A percentile compares a stretch with the other conserved stretches of the same genome.
These are phyloP conservation scores for Exephanes ischioxanthus DNA, from an alignment of 2,888 invertebrate species.

Conservation along the genomic window DNA sequence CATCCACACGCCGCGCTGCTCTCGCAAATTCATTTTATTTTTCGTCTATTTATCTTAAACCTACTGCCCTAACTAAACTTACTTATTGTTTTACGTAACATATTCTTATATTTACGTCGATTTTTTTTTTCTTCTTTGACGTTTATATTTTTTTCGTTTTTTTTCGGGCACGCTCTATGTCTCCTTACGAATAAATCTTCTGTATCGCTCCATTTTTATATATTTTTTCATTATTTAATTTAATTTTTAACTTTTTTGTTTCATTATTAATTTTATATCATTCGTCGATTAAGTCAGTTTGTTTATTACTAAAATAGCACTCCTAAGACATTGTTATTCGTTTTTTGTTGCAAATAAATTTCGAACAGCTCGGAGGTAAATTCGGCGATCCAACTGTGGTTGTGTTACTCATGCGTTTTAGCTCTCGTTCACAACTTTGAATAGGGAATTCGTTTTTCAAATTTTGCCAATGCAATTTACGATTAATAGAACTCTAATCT, in stretches of 20 bases:
- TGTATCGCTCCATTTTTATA: constrained; percentile 21
- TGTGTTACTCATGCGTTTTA: constrained; percentile 29
- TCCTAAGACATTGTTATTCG: constrained; percentile 42
- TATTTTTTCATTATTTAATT: neutral
- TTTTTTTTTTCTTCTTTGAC: constrained; percentile 39
- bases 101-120: constrained; percentile 65
- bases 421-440: neutral
- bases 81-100: constrained; percentile 61
- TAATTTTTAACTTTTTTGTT: neutral
- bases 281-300: constrained; percentile 34
- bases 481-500: neutral
- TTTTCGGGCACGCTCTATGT: constrained; percentile 57
- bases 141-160: constrained; percentile 24
- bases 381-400: constrained; percentile 60
- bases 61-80: constrained; percentile 47
- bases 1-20: constrained; percentile 65
- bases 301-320: constrained; percentile 53
- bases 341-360: constrained; percentile 34
- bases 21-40: constrained; percentile 47
- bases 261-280: constrained; percentile 10
- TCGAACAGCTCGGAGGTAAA: constrained; percentile 57
- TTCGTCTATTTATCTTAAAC: constrained; percentile 41
- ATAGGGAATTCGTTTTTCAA: constrained; percentile 17
- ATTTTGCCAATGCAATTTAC: constrained; percentile 11
- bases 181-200: constrained; percentile 51